Percentiles rank a stretch among this genome's conserved stretches.
Evolutionary conservation across 2,797 vertebrate genomes (phyloP).

Genomic region (Cebuella pygmaea): DNA sequence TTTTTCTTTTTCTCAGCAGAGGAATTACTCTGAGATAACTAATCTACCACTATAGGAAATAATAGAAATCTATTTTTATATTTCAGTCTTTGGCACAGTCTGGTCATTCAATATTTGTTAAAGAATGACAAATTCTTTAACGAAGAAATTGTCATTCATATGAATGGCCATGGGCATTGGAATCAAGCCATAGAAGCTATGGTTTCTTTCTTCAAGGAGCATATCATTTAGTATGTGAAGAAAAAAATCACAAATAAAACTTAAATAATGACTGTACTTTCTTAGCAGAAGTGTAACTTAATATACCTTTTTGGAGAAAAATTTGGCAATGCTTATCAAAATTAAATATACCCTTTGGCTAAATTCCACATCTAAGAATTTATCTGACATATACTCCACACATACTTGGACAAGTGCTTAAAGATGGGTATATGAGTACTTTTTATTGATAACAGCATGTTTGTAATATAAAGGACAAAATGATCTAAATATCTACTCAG

Average conservation of each 20-base stretch:
- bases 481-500: background rate
- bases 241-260: background rate
- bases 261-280: background rate
- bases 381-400: background rate
- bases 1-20: conserved; percentile 19
- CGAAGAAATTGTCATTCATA: too few species aligned
- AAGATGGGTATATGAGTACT: background rate
- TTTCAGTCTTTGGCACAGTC: conserved; percentile 9
- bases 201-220: background rate
- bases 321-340: conserved; percentile 4
- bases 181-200: background rate
- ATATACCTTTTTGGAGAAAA: background rate
- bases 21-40: background rate
- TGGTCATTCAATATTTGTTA: background rate
- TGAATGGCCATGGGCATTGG: background rate
- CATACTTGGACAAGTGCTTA: background rate
- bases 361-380: background rate
- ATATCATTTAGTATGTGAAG: background rate
- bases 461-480: conserved; percentile 29
- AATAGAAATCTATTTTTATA: conserved; percentile 14
- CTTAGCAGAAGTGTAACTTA: conserved; percentile 1
- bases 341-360: background rate
- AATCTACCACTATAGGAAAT: background rate
- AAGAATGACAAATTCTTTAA: background rate
- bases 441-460: background rate